Percentiles rank a stretch among this genome's conserved stretches.
phyloP scores from a whole-genome alignment of 2,113 vertebrate species.

The Vicugna pacos region DNA sequence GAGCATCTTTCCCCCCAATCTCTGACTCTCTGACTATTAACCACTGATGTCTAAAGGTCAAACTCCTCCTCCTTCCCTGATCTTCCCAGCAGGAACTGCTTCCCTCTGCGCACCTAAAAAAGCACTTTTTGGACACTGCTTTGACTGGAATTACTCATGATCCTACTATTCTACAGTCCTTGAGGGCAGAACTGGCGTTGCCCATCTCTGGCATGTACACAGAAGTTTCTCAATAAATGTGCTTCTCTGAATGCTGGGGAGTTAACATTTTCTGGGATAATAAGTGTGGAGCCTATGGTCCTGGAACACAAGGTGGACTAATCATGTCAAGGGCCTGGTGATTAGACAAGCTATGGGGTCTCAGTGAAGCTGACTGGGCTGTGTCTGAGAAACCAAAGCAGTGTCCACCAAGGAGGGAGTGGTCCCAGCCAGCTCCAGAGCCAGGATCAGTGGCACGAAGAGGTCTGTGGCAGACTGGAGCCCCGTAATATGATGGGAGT shows the following conservation, averaged over 20 bases:
- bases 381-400: not conserved
- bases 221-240: not conserved
- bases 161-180: not conserved
- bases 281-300: not conserved
- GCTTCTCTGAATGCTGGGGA: not conserved
- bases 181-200: not conserved
- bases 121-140: not conserved
- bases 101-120: not conserved
- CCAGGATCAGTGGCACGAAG: not conserved
- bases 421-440: not conserved
- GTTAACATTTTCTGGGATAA: not conserved
- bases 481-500: not conserved
- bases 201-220: not conserved
- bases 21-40: not conserved
- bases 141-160: not conserved
- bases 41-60: not conserved
- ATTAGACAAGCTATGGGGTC: not conserved
- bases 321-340: not conserved
- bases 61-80: not conserved
- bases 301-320: not conserved
- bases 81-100: not conserved
- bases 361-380: not conserved
- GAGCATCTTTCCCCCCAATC: not conserved
- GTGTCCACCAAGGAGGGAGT: not conserved
- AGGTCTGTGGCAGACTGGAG: not conserved